Evolutionary conservation across 1,140 invertebrate species (phyloP), one percentile per base, ranked within the genome.

Genomic region (Rhagoletis pomonella): DNA sequence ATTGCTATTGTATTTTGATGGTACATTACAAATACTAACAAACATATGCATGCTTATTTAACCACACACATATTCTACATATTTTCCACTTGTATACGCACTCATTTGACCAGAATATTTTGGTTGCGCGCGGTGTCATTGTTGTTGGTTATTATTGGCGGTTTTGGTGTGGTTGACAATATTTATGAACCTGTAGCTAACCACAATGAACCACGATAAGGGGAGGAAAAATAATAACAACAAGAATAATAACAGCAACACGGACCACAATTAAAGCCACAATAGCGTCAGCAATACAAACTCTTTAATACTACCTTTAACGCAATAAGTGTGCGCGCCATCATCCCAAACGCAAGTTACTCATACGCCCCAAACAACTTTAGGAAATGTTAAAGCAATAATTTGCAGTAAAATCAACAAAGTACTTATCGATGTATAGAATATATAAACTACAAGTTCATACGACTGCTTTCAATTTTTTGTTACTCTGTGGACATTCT

Each of bases 141-240:
- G 67, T 73, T 42, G 67, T 14, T 44, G 44, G 1, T 47, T 73
- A 73, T 73, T 73, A 42, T 39, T 42, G 67, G 64, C 29, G n/a
- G 39, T 73, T 44, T 44, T 73, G 42, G 5, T 73, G 67, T 44
- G 67, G 67, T 73, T 42, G 39, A 73, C 14, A 73, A 17, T 73
- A 73, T 73, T 73, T 73, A 73, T 47, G 39, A 47, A 73, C 42
- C 67, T 73, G 67, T 73, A 42, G 67, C 39, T 7, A 47, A 73
- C 39, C 14, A 73, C 0, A n/a, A 7, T 0, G 50, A 55, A 7
- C 29, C 29, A 29, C 29, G 29, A 29, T 29, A 29, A 29, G 29
- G 1, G 29, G 1, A 29, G 65, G 6, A 67, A 9, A 10, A 5
- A 67, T 29, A 42, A 67, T 19, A 67, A 42, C 29, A 67, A 67